Evolutionary conservation across 1,140 invertebrate genomes (phyloP).

Genomic region (Drosophila willistoni): DNA sequence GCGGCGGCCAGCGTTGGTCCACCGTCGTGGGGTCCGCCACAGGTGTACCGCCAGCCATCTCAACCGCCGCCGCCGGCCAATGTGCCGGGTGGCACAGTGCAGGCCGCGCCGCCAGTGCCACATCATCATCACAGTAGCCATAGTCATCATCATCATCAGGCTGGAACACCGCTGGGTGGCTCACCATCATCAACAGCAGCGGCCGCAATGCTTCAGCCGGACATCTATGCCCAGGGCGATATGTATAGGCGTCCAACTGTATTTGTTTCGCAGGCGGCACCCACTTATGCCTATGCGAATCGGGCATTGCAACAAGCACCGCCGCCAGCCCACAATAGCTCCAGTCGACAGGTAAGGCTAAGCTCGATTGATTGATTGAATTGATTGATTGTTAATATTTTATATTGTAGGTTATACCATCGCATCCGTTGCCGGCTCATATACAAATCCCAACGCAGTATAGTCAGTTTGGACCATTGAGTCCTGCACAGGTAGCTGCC

Average conservation of each 20-base stretch:
- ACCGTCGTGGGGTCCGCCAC: conserved; percentile 76
- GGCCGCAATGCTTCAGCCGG: conserved; percentile 84
- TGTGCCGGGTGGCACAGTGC: conserved; percentile 31
- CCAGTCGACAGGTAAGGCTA: conserved; percentile 88
- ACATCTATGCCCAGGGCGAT: conserved; percentile 85
- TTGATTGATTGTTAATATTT: not conserved
- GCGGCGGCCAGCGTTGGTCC: conserved; percentile 73
- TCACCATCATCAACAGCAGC: conserved; percentile 77
- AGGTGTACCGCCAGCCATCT: conserved; percentile 72
- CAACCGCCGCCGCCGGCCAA: conserved; percentile 61
- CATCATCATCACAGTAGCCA: conserved; percentile 52
- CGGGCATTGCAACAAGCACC: conserved; percentile 89
- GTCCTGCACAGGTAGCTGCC: conserved; percentile 87
- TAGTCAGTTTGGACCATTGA: conserved; percentile 87
- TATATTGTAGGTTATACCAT: conserved; percentile 83
- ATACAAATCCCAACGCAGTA: conserved; percentile 89
- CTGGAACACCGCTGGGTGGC: conserved; percentile 78
- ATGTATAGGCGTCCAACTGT: conserved; percentile 86
- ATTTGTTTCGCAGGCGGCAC: conserved; percentile 84
- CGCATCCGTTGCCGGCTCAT: conserved; percentile 93
- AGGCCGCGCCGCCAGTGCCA: conserved; percentile 32
- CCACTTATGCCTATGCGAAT: conserved; percentile 83
- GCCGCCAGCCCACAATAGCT: conserved; percentile 93
- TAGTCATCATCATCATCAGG: conserved; percentile 72
- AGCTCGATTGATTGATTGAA: too few species aligned